Conservation (phyloP, 2,888 invertebrate species). For the Automeris io region DNA sequence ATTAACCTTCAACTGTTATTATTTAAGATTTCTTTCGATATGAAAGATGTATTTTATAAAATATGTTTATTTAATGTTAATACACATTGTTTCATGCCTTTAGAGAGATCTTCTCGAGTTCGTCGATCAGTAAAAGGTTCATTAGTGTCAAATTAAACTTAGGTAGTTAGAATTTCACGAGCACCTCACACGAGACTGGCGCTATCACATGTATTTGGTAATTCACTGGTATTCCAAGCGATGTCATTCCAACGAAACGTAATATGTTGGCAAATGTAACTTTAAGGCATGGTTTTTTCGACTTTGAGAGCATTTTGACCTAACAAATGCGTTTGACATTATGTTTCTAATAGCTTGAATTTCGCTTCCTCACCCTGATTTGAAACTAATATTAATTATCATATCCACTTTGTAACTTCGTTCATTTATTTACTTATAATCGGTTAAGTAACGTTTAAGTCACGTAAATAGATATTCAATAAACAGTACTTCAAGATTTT, state of each 20-base stretch:
- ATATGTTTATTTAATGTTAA: background rate
- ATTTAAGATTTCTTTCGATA: no score
- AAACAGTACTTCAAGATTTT: no score
- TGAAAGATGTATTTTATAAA: background rate
- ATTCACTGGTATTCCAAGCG: conserved; percentile 28
- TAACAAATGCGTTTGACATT: conserved; percentile 43
- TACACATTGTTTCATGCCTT: conserved; percentile 2
- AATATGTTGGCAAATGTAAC: conserved; percentile 1
- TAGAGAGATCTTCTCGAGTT: conserved; percentile 48
- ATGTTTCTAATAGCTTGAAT: conserved; percentile 15
- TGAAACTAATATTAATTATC: conserved; percentile 36
- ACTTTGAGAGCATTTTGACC: conserved; percentile 46
- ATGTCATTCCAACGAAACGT: conserved; percentile 65
- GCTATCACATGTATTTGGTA: conserved; percentile 12
- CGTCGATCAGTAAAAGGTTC: conserved; percentile 52
- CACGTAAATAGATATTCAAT: no score
- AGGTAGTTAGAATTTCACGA: conserved; percentile 36
- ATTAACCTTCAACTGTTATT: no score
- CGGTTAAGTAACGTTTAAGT: no score
- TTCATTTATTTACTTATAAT: conserved; percentile 37
- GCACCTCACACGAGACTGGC: conserved; percentile 23
- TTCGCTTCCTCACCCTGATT: conserved; percentile 26
- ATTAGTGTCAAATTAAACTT: conserved; percentile 26
- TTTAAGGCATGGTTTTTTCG: conserved; percentile 64
- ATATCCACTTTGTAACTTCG: conserved; percentile 36